A percentile compares a stretch with the other conserved stretches of the same genome.
These are phyloP conservation scores for Papilio aristodemus DNA, from an alignment of 1,140 invertebrate genomes.

Conservation along the genomic window DNA sequence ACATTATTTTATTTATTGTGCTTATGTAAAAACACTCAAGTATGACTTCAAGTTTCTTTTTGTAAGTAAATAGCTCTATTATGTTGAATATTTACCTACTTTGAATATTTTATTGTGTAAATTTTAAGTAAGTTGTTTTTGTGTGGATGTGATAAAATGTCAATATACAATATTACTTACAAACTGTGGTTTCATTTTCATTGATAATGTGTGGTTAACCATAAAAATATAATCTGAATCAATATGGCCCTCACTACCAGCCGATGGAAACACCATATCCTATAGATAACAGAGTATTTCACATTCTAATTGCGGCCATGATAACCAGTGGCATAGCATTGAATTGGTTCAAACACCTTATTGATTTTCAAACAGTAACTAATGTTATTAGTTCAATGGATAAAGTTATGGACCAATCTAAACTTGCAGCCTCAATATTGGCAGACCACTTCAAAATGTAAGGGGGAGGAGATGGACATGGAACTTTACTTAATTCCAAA, in stretches of 20 bases:
- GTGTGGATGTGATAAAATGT: conserved; percentile 75
- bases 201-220: conserved; percentile 32
- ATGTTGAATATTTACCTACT: conserved; percentile 72
- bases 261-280: not conserved
- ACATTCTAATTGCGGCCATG: conserved; percentile 25
- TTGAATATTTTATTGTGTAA: conserved; percentile 74
- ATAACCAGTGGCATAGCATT: not conserved
- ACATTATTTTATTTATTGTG: conserved; percentile 74
- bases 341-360: no score
- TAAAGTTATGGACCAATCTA: not conserved
- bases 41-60: conserved; percentile 65
- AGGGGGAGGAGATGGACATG: conserved; percentile 31
- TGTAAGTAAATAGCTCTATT: conserved; percentile 70
- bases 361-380: no score
- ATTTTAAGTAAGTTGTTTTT: conserved; percentile 75
- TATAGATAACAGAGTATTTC: not conserved
- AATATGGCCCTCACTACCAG: not conserved
- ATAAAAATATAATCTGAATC: not conserved
- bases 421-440: not conserved
- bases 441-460: not conserved
- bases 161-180: conserved; percentile 78
- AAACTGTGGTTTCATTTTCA: conserved; percentile 59
- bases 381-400: no score
- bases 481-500: not conserved
- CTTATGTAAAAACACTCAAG: conserved; percentile 54